Percentiles rank a stretch among this genome's conserved stretches.
Evolutionary conservation across 2,113 vertebrate species (phyloP).

Genomic region (Gymnogyps californianus): DNA sequence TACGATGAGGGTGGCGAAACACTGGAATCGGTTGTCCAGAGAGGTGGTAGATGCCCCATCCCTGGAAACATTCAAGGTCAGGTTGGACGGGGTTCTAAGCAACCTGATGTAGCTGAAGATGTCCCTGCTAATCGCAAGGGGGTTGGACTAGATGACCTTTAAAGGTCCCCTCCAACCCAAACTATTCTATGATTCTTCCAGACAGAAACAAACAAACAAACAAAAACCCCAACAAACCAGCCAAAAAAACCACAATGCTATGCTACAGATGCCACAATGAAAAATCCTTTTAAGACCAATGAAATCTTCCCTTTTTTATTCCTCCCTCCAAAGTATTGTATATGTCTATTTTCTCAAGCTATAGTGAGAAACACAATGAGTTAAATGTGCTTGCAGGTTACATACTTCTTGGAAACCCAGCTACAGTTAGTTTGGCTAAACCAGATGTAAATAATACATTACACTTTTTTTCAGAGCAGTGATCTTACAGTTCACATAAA

Average conservation of each 20-base stretch:
- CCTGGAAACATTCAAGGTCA: too few species aligned
- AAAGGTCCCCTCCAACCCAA: background rate
- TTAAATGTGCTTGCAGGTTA: background rate
- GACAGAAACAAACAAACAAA: background rate
- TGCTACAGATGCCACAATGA: background rate
- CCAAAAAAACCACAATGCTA: background rate
- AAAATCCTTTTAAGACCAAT: background rate
- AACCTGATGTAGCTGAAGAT: too few species aligned
- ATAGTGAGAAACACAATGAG: background rate
- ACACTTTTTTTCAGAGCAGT: slow-evolving; percentile 22
- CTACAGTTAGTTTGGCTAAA: background rate
- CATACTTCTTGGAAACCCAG: background rate
- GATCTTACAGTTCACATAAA: slow-evolving; percentile 41
- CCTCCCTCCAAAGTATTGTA: slow-evolving; percentile 4
- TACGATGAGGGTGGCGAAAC: too few species aligned
- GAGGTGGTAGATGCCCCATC: too few species aligned
- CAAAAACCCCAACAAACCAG: background rate
- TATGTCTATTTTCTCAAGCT: background rate
- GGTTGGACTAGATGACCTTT: too few species aligned
- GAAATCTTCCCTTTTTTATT: background rate
- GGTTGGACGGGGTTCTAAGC: too few species aligned
- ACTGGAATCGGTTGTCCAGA: too few species aligned
- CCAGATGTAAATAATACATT: background rate
- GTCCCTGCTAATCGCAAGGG: too few species aligned
- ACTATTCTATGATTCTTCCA: background rate